A percentile compares a stretch with the other conserved stretches of the same genome.
Conservation (phyloP, 2,113 vertebrate genomes). For the Machaerirhynchus nigripectus region DNA sequence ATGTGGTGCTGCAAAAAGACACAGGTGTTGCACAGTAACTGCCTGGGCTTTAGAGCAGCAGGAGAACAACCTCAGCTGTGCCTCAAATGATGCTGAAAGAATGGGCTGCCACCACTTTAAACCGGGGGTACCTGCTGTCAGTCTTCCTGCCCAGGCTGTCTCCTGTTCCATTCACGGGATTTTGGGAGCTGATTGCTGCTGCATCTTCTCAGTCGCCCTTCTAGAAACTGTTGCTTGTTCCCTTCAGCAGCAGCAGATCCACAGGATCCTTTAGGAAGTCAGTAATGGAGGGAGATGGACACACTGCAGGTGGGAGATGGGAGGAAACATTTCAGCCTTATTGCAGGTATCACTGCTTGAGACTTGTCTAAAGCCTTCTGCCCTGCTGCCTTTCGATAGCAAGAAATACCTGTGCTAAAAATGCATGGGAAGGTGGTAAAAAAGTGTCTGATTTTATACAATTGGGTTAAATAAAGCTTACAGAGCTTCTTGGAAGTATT, state of each 20-base stretch:
- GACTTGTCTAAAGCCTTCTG: not conserved
- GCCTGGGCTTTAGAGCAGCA: not conserved
- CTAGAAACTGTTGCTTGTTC: not conserved
- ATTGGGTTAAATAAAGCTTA: not conserved
- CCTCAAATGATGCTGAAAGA: not conserved
- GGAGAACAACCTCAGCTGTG: not conserved
- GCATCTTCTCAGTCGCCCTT: accelerated
- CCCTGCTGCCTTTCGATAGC: not conserved
- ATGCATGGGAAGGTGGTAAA: not conserved
- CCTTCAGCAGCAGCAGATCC: not conserved
- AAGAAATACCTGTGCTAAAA: not conserved
- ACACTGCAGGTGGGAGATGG: not conserved
- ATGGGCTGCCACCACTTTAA: not conserved
- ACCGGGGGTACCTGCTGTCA: not conserved
- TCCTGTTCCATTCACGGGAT: not conserved
- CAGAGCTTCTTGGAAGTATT: not conserved
- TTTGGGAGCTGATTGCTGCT: not conserved
- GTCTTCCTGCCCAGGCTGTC: not conserved
- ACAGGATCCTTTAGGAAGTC: not conserved
- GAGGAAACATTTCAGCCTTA: not conserved
- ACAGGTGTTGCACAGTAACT: not conserved
- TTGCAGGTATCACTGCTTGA: not conserved
- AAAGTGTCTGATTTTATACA: not conserved
- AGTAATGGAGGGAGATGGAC: not conserved
- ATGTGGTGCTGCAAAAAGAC: not conserved